Evolutionary conservation across 2,797 vertebrate species (phyloP).

Genomic region (Simalia tracyae): DNA sequence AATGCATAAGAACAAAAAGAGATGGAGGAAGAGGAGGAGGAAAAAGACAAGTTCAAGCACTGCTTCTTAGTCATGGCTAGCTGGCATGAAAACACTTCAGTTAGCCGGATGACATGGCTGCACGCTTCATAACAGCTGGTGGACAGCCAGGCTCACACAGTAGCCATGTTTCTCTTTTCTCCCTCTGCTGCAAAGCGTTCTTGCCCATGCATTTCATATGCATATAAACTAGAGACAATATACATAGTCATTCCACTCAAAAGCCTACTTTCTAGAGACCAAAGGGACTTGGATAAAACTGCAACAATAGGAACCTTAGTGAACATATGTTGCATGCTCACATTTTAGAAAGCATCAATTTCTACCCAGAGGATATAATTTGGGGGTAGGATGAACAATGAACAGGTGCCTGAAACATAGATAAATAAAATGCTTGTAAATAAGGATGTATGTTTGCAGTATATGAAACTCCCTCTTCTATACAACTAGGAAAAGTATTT

Average conservation of each 20-base stretch:
- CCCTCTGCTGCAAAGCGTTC: neutral
- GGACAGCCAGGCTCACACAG: neutral
- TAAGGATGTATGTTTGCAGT: neutral
- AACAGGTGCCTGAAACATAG: neutral
- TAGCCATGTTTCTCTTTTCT: neutral
- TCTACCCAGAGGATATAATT: neutral
- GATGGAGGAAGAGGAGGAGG: neutral
- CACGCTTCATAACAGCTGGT: neutral
- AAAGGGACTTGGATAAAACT: too few relatives aligned
- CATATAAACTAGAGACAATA: neutral
- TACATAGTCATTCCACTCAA: neutral
- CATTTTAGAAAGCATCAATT: neutral
- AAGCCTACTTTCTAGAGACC: neutral
- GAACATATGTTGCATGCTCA: neutral
- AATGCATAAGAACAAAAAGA: neutral
- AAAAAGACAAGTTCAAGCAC: neutral
- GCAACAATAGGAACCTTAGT: neutral
- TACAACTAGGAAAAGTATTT: neutral
- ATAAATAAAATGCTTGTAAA: neutral
- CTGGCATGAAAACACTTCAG: neutral
- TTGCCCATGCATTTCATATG: neutral
- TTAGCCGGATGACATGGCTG: neutral
- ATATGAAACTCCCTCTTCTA: neutral
- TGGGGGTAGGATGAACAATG: neutral
- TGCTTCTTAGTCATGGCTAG: neutral